Evolutionary conservation across 2,113 vertebrate genomes (phyloP), one percentile per base, ranked within the genome.

Genomic region (Labeo rohita): DNA sequence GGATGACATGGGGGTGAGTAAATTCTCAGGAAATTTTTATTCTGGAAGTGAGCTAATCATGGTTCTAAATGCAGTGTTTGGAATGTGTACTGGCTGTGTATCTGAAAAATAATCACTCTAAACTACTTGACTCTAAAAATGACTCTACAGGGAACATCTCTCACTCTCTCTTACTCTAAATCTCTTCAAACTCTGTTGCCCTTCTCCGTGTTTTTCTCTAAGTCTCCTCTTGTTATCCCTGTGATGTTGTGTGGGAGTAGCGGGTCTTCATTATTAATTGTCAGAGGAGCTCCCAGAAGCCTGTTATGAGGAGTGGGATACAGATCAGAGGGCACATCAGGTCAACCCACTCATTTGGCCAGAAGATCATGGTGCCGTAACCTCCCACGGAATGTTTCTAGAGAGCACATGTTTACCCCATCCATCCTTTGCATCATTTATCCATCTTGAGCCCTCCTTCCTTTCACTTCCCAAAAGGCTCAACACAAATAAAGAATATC

Each of bases 281-380:
- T 83, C 66, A 56, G 2, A 54, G 50, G 18, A 73, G 50, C 66
- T 73, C 36, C 81, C 66, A 72, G 81, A 73, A 72, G 50, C 81
- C 66, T 59, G 50, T 73, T 73, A 83, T 54, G 80, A 83, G 65
- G 80, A 70, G 80, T 83, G 80, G 80, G 65, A 54, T 70, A 54
- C 81, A 83, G 81, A 73, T 73, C 81, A 83, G 34, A 83, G 81
- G 68, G 21, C 52, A 83, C 49, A 54, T 73, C 34, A 56, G 68
- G 81, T 83, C 81, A 72, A 13, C 81, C 81, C 81, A 83, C 66
- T 59, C 81, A 56, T 83, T 83, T 56, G 81, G 50, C 66, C 36
- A 83, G 81, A 59, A 73, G 68, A 49, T 83, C 28, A 10, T 28
- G 56, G 49, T 45, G 49, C 50, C 12, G 3, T 45, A 73, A 73